phyloP scores from a whole-genome alignment of 2,113 vertebrate genomes.

The Tenrec ecaudatus region DNA sequence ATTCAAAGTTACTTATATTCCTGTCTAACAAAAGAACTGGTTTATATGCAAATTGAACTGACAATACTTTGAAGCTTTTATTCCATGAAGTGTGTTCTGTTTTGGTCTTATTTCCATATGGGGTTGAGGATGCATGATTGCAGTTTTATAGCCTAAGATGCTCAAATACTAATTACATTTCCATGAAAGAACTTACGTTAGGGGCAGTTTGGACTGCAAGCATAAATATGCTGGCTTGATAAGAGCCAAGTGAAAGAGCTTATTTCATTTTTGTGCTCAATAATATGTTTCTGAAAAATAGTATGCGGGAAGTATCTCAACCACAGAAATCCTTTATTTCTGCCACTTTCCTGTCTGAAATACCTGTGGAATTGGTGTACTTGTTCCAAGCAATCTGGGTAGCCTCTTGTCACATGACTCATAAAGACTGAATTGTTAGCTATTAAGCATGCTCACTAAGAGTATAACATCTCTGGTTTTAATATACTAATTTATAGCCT shows the following conservation, averaged over 20 bases:
- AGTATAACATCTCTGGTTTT: constrained; percentile 21
- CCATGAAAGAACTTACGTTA: background rate
- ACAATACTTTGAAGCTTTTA: background rate
- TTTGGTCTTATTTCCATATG: background rate
- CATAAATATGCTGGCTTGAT: background rate
- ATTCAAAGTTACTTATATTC: background rate
- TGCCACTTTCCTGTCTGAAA: background rate
- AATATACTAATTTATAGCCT: constrained; percentile 15
- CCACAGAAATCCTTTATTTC: background rate
- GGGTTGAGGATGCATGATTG: background rate
- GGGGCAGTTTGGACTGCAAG: background rate
- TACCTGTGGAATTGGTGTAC: background rate
- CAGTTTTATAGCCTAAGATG: background rate
- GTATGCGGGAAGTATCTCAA: background rate
- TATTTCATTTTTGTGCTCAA: background rate
- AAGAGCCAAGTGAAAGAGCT: too few species aligned
- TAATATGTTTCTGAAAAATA: background rate
- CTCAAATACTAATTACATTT: background rate
- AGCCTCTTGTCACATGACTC: background rate
- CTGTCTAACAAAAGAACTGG: background rate
- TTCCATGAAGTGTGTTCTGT: background rate
- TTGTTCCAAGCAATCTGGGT: background rate
- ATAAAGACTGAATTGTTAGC: background rate
- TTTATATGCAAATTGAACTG: background rate
- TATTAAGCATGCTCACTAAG: background rate